phyloP scores from a whole-genome alignment of 2,888 invertebrate species.

The Orthosia gracilis region DNA sequence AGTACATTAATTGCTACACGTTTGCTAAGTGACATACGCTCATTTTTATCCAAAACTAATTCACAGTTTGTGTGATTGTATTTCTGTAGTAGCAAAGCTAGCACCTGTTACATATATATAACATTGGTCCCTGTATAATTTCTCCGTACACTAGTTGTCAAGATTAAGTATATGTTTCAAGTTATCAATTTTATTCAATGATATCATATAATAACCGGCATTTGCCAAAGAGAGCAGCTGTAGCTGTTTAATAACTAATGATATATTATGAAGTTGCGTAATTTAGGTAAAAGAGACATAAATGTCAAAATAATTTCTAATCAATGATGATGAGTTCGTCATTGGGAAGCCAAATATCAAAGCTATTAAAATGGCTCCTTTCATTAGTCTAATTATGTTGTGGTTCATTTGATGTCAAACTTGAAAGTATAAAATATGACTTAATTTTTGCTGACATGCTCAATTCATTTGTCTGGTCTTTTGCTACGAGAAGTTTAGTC shows the following conservation, averaged over 20 bases:
- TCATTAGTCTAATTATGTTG: slow-evolving; percentile 32
- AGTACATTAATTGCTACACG: too few relatives aligned
- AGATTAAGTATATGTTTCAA: too few relatives aligned
- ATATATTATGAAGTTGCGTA: slow-evolving; percentile 25
- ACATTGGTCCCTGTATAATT: too few relatives aligned
- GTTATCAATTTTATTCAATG: too few relatives aligned
- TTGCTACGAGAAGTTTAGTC: neutral
- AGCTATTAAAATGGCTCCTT: slow-evolving; percentile 40
- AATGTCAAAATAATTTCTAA: slow-evolving; percentile 57
- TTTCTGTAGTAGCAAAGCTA: too few relatives aligned
- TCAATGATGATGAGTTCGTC: slow-evolving; percentile 34
- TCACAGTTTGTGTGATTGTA: too few relatives aligned
- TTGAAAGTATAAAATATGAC: slow-evolving; percentile 18
- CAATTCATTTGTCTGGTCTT: neutral
- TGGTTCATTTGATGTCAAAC: slow-evolving; percentile 42
- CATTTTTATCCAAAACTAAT: too few relatives aligned
- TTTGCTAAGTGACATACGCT: too few relatives aligned
- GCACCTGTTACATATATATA: too few relatives aligned
- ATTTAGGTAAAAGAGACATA: slow-evolving; percentile 31
- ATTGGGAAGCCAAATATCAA: slow-evolving; percentile 56
- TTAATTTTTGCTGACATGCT: neutral
- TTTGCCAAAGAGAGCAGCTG: slow-evolving; percentile 36
- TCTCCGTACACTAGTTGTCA: too few relatives aligned
- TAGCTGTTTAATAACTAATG: slow-evolving; percentile 1
- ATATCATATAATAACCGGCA: slow-evolving; percentile 3